These are phyloP conservation scores for Lepilemur septentrionalis DNA, from an alignment of 2,797 vertebrate genomes.

Conservation along the genomic window DNA sequence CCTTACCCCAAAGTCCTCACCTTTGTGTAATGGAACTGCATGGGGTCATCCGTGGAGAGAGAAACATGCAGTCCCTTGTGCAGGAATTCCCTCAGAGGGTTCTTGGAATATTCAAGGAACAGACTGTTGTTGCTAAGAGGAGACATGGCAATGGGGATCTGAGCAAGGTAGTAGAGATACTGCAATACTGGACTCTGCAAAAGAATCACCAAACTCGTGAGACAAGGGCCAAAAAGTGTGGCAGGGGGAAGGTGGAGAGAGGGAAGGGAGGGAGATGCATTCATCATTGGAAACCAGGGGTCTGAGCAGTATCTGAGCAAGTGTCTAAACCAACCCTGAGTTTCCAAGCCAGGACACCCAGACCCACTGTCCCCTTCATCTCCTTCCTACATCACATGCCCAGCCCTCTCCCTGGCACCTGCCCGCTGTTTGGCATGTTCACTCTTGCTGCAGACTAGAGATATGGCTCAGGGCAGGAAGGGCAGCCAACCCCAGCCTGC, in stretches of 20 bases:
- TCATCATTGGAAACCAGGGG: slow-evolving; percentile 47
- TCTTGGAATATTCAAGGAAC: slow-evolving; percentile 97
- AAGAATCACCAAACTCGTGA: slow-evolving; percentile 64
- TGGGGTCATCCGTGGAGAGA: slow-evolving; percentile 96
- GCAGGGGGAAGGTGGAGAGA: no score
- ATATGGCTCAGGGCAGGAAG: neutral
- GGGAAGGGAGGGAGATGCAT: neutral
- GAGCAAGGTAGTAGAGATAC: slow-evolving; percentile 97
- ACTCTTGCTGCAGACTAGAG: neutral
- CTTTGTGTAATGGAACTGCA: slow-evolving; percentile 99
- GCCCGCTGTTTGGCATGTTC: neutral
- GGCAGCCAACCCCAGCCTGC: neutral
- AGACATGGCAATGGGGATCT: slow-evolving; percentile 98
- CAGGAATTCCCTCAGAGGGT: slow-evolving; percentile 94
- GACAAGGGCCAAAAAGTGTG: neutral
- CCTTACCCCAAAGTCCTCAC: slow-evolving; percentile 80
- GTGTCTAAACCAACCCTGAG: neutral
- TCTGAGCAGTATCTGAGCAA: neutral
- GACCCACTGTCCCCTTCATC: neutral
- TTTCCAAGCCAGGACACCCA: neutral
- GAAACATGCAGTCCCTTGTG: slow-evolving; percentile 96
- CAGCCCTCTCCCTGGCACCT: neutral
- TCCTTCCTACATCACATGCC: neutral
- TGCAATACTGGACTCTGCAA: slow-evolving; percentile 96
- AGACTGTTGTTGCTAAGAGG: slow-evolving; percentile 99